Evolutionary conservation across 2,797 vertebrate species (phyloP).

Genomic region (Halcyon leucocephala): DNA sequence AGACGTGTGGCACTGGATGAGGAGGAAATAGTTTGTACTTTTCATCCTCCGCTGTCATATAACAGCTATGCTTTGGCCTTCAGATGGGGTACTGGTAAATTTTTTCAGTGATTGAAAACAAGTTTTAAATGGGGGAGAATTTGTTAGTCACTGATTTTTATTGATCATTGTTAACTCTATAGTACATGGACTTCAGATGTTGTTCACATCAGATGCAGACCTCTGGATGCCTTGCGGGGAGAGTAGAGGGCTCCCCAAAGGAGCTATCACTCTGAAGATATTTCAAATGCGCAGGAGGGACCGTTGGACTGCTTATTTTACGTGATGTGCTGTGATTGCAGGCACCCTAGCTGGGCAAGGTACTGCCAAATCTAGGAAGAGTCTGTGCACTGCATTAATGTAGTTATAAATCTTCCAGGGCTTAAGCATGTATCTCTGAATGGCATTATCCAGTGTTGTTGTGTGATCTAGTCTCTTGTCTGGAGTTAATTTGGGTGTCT

Average conservation of each 20-base stretch:
- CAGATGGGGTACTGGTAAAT: background rate
- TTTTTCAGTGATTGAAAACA: constrained; percentile 1
- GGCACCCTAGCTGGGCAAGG: background rate
- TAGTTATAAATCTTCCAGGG: background rate
- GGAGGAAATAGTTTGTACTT: constrained; percentile 17
- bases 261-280: background rate
- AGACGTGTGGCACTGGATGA: background rate
- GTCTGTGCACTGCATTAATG: background rate
- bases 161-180: background rate
- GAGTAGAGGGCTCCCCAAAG: background rate
- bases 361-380: background rate
- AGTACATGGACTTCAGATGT: background rate
- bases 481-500: background rate
- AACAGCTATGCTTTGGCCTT: background rate
- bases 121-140: background rate
- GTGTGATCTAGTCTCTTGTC: background rate
- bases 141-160: background rate
- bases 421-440: background rate
- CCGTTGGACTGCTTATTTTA: background rate
- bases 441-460: background rate
- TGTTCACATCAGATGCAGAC: background rate
- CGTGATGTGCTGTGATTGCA: background rate
- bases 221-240: fast-evolving
- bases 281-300: background rate
- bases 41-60: background rate